These are phyloP conservation scores for Cheilosia scutellata DNA, from an alignment of 2,888 invertebrate species.

Conservation along the genomic window DNA sequence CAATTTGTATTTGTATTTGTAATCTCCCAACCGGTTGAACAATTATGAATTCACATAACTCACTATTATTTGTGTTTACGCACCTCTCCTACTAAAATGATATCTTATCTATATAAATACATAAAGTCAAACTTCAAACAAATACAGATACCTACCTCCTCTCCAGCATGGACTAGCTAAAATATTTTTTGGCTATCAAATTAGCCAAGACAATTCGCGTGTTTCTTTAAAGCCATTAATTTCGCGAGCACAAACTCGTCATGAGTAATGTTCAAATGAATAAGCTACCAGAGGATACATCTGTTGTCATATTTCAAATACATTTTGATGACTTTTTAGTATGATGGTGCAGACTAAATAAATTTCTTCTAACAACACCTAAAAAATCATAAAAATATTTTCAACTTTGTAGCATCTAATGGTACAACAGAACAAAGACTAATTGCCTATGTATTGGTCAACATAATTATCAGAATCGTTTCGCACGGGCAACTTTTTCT, in stretches of 20 bases:
- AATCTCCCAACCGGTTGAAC: constrained; percentile 7
- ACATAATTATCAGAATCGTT: constrained; percentile 5
- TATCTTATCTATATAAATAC: neutral
- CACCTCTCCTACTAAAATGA: neutral
- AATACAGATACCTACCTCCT: neutral
- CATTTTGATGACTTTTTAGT: constrained; percentile 25
- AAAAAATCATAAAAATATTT: neutral
- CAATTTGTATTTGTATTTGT: neutral
- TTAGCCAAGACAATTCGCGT: neutral
- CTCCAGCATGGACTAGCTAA: neutral
- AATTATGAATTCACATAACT: neutral
- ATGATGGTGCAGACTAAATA: neutral
- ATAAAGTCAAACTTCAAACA: neutral
- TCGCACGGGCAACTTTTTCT: neutral
- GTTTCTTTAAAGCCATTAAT: neutral
- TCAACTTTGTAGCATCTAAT: neutral
- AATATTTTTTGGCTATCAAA: neutral
- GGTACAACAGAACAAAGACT: constrained; percentile 22
- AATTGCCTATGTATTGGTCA: neutral
- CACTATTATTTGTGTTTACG: neutral
- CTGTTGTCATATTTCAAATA: constrained; percentile 39
- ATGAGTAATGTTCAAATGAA: constrained; percentile 22
- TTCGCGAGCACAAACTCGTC: neutral
- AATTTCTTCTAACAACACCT: neutral
- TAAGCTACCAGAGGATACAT: constrained; percentile 24